Evolutionary conservation across 2,888 invertebrate genomes (phyloP).

Genomic region (Lydus trimaculatus): DNA sequence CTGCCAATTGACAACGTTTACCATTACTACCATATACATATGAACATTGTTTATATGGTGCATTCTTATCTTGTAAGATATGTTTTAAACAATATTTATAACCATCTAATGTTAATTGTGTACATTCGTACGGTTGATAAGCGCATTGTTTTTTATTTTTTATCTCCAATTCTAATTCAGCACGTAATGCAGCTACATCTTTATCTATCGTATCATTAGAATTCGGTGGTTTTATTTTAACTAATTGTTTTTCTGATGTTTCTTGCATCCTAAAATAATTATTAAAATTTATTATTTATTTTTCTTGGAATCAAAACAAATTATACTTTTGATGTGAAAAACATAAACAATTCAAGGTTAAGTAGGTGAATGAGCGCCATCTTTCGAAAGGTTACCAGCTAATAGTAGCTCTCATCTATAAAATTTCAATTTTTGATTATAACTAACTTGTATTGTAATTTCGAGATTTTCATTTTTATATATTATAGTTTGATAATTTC

Average conservation of each 20-base stretch:
- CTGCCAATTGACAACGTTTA: conserved; percentile 79
- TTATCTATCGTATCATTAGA: conserved; percentile 17
- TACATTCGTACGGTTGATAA: conserved; percentile 73
- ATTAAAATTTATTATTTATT: neutral
- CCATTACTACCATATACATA: conserved; percentile 73
- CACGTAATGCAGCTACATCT: conserved; percentile 50
- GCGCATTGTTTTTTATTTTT: conserved; percentile 68
- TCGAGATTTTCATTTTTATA: no score
- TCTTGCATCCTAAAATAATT: conserved; percentile 12
- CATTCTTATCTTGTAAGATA: conserved; percentile 81
- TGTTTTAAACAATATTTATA: conserved; percentile 83
- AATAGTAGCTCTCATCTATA: neutral
- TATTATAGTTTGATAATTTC: no score
- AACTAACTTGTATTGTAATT: no score
- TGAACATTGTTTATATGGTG: conserved; percentile 85
- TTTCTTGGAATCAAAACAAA: neutral
- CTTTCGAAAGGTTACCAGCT: neutral
- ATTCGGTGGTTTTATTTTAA: conserved; percentile 7
- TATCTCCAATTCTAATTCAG: conserved; percentile 69
- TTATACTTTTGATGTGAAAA: neutral
- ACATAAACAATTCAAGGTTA: conserved; percentile 7
- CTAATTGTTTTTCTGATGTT: conserved; percentile 10
- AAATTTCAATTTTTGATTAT: no score
- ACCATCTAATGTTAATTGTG: conserved; percentile 72
- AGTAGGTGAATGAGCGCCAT: neutral